Evolutionary conservation across 2,113 vertebrate species (phyloP).

Genomic region (Calypte anna): DNA sequence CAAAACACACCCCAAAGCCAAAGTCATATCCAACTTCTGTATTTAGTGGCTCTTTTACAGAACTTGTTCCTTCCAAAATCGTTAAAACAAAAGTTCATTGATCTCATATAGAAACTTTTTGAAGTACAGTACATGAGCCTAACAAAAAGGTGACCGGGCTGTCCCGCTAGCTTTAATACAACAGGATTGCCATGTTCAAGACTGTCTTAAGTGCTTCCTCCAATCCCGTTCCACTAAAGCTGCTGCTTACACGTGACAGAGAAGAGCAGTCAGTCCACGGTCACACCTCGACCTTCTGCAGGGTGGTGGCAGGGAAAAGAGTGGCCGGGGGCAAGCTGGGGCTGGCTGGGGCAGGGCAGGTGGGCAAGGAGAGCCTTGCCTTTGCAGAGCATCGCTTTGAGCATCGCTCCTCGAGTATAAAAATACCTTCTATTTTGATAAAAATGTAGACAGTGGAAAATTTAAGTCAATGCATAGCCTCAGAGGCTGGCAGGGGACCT

Average conservation of each 20-base stretch:
- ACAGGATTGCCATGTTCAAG: constrained; percentile 64
- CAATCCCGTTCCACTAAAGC: constrained; percentile 64
- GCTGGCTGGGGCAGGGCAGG: neutral
- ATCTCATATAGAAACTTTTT: constrained; percentile 81
- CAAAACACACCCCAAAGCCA: constrained; percentile 56
- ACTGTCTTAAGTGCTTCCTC: constrained; percentile 71
- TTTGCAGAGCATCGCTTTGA: neutral
- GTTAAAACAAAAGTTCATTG: constrained; percentile 83
- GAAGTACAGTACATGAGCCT: constrained; percentile 70
- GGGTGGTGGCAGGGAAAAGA: neutral
- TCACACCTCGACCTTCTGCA: neutral
- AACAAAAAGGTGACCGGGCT: constrained; percentile 63
- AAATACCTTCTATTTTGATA: constrained; percentile 80
- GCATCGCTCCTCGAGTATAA: constrained; percentile 68
- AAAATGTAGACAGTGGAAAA: constrained; percentile 73
- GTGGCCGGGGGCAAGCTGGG: neutral
- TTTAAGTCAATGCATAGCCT: constrained; percentile 56
- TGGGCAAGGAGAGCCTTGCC: neutral
- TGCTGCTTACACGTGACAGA: neutral
- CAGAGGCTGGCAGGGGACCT: neutral
- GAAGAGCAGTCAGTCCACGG: neutral
- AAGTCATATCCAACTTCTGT: constrained; percentile 80
- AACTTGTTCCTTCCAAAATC: constrained; percentile 75
- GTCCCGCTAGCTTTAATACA: constrained; percentile 61
- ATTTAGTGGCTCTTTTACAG: constrained; percentile 81